These are phyloP conservation scores for Tenthredo amoena DNA, from an alignment of 2,888 invertebrate genomes.

Conservation along the genomic window DNA sequence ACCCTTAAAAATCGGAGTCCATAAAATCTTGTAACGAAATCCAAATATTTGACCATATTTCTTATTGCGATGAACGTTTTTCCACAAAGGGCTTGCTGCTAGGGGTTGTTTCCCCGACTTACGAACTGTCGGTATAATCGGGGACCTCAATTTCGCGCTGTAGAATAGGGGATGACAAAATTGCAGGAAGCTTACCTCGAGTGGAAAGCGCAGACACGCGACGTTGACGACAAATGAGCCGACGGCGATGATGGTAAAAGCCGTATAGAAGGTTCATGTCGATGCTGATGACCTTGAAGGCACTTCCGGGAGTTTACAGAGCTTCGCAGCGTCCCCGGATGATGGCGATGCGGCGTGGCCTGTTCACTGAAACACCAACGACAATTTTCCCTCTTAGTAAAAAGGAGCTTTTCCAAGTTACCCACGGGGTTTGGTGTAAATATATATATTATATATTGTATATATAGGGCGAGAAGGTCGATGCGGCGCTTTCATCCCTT, in stretches of 20 bases:
- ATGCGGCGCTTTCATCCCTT: background rate
- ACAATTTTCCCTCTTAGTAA: background rate
- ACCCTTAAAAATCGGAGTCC: background rate
- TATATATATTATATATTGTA: background rate
- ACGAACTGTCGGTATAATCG: slow-evolving; percentile 17
- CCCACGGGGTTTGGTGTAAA: background rate
- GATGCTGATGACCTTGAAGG: slow-evolving; percentile 63
- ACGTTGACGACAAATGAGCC: slow-evolving; percentile 65
- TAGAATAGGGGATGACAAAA: background rate
- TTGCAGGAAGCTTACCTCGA: slow-evolving; percentile 66
- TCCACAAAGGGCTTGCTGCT: background rate
- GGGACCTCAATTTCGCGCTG: background rate
- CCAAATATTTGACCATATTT: background rate
- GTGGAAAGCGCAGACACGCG: slow-evolving; percentile 69
- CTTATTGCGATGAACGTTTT: background rate
- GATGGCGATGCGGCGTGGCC: slow-evolving; percentile 69
- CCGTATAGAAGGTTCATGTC: slow-evolving; percentile 67
- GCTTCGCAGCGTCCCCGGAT: slow-evolving; percentile 68
- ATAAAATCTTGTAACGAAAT: background rate
- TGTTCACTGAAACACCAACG: slow-evolving; percentile 69
- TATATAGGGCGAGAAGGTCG: background rate
- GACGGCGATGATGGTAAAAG: slow-evolving; percentile 64
- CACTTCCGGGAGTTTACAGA: slow-evolving; percentile 63
- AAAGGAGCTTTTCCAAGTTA: background rate
- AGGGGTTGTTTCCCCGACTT: background rate